phyloP scores from a whole-genome alignment of 2,888 invertebrate genomes.

The Phyllotreta cruciferae region DNA sequence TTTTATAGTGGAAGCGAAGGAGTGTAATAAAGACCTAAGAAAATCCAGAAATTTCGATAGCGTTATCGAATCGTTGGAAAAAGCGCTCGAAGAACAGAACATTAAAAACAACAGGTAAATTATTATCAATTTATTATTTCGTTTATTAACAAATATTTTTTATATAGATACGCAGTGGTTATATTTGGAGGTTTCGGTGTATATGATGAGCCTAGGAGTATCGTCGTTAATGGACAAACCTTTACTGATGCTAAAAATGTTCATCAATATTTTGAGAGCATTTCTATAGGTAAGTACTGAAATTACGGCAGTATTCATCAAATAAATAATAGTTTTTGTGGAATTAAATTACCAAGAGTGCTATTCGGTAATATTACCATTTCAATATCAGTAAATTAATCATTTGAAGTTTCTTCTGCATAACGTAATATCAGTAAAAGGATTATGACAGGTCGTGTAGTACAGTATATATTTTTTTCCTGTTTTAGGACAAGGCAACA shows the following conservation, averaged over 20 bases:
- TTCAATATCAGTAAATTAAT: background rate
- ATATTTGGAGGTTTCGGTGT: conserved; percentile 83
- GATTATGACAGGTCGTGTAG: conserved; percentile 4
- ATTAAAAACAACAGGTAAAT: conserved; percentile 71
- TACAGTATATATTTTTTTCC: conserved; percentile 13
- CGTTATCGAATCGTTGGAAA: conserved; percentile 71
- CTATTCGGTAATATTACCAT: background rate
- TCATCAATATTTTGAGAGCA: conserved; percentile 71
- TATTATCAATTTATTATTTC: conserved; percentile 25
- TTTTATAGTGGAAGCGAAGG: conserved; percentile 86
- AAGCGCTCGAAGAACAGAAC: conserved; percentile 70
- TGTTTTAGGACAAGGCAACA: conserved; percentile 63
- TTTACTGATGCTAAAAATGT: conserved; percentile 73
- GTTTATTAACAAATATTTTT: background rate
- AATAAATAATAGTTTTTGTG: too few relatives aligned
- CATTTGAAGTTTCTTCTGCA: conserved; percentile 16
- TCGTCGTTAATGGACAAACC: conserved; percentile 74
- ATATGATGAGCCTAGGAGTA: conserved; percentile 73
- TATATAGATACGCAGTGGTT: conserved; percentile 76
- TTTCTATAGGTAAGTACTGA: conserved; percentile 67
- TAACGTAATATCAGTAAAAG: conserved; percentile 13
- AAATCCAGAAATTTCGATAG: conserved; percentile 73
- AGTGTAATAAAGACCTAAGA: conserved; percentile 77
- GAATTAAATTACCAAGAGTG: background rate
- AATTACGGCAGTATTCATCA: background rate